Base-by-base conservation (phyloP, 2,888 invertebrate genomes). In the Apocheima hispidaria region DNA sequence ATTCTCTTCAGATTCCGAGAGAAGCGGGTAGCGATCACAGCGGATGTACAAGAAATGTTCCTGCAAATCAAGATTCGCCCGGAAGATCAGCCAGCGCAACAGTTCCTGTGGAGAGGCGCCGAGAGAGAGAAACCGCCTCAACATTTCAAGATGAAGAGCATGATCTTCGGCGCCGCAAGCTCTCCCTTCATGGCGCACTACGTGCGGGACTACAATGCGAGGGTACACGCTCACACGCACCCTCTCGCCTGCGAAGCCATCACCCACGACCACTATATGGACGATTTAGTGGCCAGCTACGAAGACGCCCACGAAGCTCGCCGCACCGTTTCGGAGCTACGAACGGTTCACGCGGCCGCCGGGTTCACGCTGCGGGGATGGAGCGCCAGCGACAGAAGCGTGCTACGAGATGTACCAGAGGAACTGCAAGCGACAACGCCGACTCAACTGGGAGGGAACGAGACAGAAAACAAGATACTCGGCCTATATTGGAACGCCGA, bases 1-100 rank as follows among this genome's bases (percentile, higher is more conserved):
- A 40, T 59, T 23, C 4, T 46, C 9, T 38, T 59, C 21, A n/a
- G 52, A 12, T 51, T 52, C 38, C n/a, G 52, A 16, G 44, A 59
- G 30, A 16, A 20, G 5, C 28, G 20, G 7, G 18, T 23, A 26
- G 54, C 54, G 1, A 23, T 54, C 16, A 38, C 51, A 5, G 52
- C 52, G 0, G 52, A 52, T 9, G 10, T 52, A 0, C 50, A 51
- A 9, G 52, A 52, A 9, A 52, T 52, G 40, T 52, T 52, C n/a
- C 41, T 52, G n/a, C 40, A 26, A 20, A 7, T 52, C 0, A 52
- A 41, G 20, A 52, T 52, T 14, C 20, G 56, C 6, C 16, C 14
- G 1, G 49, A 50, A 41, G 52, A 55, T 30, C 53, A 40, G 20
- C 41, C 26, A 10, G 38, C 28, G 7, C 26, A 26, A 35, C 30